Percentiles rank a stretch among this genome's conserved stretches.
These are phyloP conservation scores for Parazoanthus darwini DNA, from an alignment of 92 coral and sea anemone genomes.

Conservation along the genomic window DNA sequence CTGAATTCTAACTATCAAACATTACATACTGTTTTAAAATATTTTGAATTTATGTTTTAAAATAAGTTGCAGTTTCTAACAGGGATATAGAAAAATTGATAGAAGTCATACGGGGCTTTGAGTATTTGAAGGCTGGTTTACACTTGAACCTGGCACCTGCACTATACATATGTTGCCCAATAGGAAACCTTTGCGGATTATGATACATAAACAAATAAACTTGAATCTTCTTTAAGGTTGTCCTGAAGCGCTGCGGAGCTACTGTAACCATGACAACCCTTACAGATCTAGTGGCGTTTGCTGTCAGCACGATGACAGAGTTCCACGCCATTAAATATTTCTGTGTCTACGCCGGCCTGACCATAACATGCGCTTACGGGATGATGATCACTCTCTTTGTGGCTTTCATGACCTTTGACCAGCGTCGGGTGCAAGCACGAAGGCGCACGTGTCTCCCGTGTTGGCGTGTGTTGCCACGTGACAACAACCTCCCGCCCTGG, in stretches of 20 bases:
- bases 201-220: not conserved
- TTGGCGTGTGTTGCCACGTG: slow-evolving; percentile 19
- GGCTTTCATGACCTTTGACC: slow-evolving; percentile 53
- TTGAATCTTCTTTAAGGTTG: slow-evolving; percentile 6
- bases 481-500: not conserved
- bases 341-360: slow-evolving; percentile 57
- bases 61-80: not conserved
- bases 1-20: not conserved
- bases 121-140: too few relatives aligned
- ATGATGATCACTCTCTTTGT: slow-evolving; percentile 55
- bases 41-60: not conserved
- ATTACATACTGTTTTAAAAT: not conserved
- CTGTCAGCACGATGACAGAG: slow-evolving; percentile 55
- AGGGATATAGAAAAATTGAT: not conserved
- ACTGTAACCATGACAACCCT: slow-evolving; percentile 63
- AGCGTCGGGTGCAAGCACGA: slow-evolving; percentile 52
- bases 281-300: slow-evolving; percentile 59
- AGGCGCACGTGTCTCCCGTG: slow-evolving; percentile 51
- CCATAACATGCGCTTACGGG: slow-evolving; percentile 52
- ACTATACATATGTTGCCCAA: not conserved
- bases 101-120: not conserved
- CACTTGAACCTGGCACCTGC: too few relatives aligned
- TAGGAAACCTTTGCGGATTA: not conserved
- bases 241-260: slow-evolving; percentile 48
- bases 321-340: slow-evolving; percentile 58